Evolutionary conservation across 2,113 vertebrate genomes (phyloP).

Genomic region (Marmota flaviventris): DNA sequence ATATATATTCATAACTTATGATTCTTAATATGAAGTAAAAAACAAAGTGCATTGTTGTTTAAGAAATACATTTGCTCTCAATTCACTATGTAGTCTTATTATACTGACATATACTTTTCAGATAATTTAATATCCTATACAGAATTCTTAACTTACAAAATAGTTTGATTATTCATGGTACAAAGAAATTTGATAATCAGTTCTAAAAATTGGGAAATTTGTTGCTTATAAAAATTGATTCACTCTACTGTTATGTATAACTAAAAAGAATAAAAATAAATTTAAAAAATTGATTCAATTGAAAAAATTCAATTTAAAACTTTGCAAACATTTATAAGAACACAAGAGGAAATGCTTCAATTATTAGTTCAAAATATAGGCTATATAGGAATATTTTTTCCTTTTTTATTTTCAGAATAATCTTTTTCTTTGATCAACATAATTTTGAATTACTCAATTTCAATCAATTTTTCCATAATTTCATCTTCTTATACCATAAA

Average conservation of each 20-base stretch:
- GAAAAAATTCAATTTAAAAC: slow-evolving; percentile 59
- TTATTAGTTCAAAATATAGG: slow-evolving; percentile 51
- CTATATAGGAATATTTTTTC: slow-evolving; percentile 41
- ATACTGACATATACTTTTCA: not conserved
- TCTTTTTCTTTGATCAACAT: slow-evolving; percentile 48
- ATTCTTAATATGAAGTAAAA: slow-evolving; percentile 45
- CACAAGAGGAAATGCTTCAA: not conserved
- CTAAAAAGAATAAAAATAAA: not conserved
- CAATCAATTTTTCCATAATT: slow-evolving; percentile 42
- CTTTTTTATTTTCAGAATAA: slow-evolving; percentile 63
- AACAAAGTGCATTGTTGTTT: slow-evolving; percentile 47
- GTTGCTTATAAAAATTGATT: slow-evolving; percentile 27
- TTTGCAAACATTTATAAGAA: slow-evolving; percentile 31
- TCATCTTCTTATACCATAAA: slow-evolving; percentile 60
- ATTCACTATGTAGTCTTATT: slow-evolving; percentile 47
- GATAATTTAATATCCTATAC: slow-evolving; percentile 45
- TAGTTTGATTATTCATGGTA: slow-evolving; percentile 12
- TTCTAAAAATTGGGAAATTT: slow-evolving; percentile 51
- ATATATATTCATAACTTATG: not conserved
- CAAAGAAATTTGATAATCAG: slow-evolving; percentile 20
- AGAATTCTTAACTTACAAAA: slow-evolving; percentile 51
- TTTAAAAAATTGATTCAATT: not conserved
- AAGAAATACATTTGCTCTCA: slow-evolving; percentile 43
- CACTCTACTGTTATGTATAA: too few species aligned
- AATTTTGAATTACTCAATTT: slow-evolving; percentile 62